Percentiles rank a stretch among this genome's conserved stretches.
Evolutionary conservation across 2,113 vertebrate genomes (phyloP).

Genomic region (Spermophilus dauricus): DNA sequence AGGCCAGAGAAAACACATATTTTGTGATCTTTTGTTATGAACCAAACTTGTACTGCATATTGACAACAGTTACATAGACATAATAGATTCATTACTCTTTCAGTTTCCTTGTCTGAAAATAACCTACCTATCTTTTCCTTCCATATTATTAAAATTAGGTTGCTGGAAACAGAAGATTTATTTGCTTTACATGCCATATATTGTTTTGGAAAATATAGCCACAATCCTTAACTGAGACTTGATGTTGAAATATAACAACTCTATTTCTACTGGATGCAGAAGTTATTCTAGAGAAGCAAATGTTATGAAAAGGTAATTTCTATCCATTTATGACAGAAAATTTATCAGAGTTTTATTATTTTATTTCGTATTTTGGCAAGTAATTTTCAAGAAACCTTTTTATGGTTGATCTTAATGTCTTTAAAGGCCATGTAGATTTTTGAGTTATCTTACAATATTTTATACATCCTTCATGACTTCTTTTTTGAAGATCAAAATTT

Average conservation of each 20-base stretch:
- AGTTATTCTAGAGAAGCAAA: constrained; percentile 16
- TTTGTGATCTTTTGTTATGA: constrained; percentile 2
- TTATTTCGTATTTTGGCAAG: neutral
- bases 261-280: neutral
- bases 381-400: constrained; percentile 48
- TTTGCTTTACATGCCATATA: neutral
- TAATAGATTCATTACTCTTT: constrained; percentile 35
- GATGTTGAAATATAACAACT: neutral
- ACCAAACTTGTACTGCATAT: neutral
- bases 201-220: constrained; percentile 32
- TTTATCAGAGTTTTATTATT: constrained; percentile 51
- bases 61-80: constrained; percentile 9
- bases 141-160: constrained; percentile 5
- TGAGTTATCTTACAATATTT: neutral
- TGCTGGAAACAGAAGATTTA: constrained; percentile 43
- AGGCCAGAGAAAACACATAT: neutral
- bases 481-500: constrained; percentile 42
- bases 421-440: neutral
- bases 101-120: neutral
- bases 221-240: constrained; percentile 42
- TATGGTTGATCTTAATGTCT: neutral
- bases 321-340: constrained; percentile 21
- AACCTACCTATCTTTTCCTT: neutral
- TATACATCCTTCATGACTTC: neutral
- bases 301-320: constrained; percentile 6